Base-by-base conservation (phyloP, 2,797 vertebrate species). In the Leptoclinus maculatus region DNA sequence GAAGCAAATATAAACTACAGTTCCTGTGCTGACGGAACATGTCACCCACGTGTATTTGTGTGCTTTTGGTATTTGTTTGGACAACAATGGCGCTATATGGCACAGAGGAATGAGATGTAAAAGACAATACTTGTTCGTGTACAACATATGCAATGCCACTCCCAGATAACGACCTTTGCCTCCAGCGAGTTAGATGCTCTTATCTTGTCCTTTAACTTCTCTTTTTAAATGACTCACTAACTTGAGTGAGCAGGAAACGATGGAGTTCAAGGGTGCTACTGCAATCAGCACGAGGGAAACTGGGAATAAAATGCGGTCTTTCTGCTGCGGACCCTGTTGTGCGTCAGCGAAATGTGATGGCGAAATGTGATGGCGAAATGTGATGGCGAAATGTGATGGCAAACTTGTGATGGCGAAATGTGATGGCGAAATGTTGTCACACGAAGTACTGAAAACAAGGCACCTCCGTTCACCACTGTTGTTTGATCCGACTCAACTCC, bases 301-400 rank as follows among this genome's bases (percentile, higher is more conserved):
- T 51, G 38, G n/a, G 78, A 83, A 68, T 72, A 51, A 76, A 78
- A 71, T 43, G 25, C 59, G 32, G n/a, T 79, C 39, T 81, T 79
- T 89, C 58, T 80, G 41, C 27, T 59, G 43, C 57, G 49, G 66
- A 68, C 66, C 76, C 87, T 87, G 83, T 78, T 76, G 82, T 86
- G 74, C 67, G 76, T 92, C 84, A 87, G 72, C 79, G 27, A 79
- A 82, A 91, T n/a, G 74, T 68, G 83, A 78, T 69, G 63, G 60
- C 79, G n/a, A n/a, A n/a, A n/a, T n/a, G 74, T 68, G 83, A 78
- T 69, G 63, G 60, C 79, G 84, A 91, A 89, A 76, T 71, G 60
- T 78, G n/a, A n/a, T n/a, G n/a, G n/a, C n/a, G n/a, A n/a, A n/a
- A n/a, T n/a, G 74, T 68, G 83, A 78, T 69, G 63, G 60, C 79